Percentiles rank a stretch among this genome's conserved stretches.
Conservation (phyloP, 2,113 vertebrate species). For the Petaurus breviceps region DNA sequence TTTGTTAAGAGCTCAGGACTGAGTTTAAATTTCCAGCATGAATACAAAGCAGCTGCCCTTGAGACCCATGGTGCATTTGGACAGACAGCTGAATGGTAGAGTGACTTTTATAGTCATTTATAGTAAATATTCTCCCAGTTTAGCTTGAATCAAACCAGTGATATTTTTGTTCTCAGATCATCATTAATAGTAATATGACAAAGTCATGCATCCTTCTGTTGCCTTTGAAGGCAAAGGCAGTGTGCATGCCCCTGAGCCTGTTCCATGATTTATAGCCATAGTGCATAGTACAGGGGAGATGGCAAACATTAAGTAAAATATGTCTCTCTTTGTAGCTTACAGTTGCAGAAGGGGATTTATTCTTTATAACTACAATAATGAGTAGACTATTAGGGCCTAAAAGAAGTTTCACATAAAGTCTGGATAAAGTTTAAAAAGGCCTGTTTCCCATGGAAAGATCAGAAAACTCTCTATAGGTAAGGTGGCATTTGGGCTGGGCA, state of each 20-base stretch:
- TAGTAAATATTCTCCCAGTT: not conserved
- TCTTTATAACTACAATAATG: not conserved
- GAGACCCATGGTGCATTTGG: conserved; percentile 55
- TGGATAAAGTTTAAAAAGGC: not conserved
- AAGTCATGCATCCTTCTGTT: not conserved
- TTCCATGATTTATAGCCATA: not conserved
- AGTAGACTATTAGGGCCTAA: not conserved
- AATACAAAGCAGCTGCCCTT: conserved; percentile 74
- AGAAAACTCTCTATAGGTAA: not conserved
- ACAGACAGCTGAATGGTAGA: conserved; percentile 53
- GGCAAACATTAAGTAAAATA: not conserved
- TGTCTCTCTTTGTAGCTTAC: not conserved
- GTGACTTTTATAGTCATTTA: conserved; percentile 50
- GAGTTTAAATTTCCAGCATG: conserved; percentile 73
- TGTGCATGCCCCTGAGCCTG: not conserved
- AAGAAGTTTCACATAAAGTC: not conserved
- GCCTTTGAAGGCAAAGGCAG: not conserved
- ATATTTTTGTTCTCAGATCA: not conserved
- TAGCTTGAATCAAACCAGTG: not conserved
- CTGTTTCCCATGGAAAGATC: not conserved
- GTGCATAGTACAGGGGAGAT: not conserved
- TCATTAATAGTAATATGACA: not conserved
- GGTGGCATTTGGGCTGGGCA: too few species aligned
- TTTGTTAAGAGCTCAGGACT: conserved; percentile 67
- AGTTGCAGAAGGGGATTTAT: not conserved